phyloP scores from a whole-genome alignment of 2,888 invertebrate species.

The Phortica okadai region DNA sequence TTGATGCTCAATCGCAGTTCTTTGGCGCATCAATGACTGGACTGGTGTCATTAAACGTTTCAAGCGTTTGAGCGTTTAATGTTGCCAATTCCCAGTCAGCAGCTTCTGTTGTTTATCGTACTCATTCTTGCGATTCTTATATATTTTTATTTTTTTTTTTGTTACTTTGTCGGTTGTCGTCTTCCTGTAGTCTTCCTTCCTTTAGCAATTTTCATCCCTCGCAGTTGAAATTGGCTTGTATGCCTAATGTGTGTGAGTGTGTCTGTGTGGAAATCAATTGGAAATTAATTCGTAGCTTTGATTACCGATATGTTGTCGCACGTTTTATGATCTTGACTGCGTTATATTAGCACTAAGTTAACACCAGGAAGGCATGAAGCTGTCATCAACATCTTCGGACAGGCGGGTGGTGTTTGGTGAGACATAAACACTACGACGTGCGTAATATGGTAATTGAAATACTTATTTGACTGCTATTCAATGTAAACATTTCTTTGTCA shows the following conservation, averaged over 20 bases:
- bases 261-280: slow-evolving; percentile 66
- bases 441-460: slow-evolving; percentile 65
- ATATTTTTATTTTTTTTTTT: slow-evolving; percentile 10
- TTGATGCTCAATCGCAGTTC: slow-evolving; percentile 29
- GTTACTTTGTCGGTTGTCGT: slow-evolving; percentile 46
- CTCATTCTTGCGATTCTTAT: not conserved
- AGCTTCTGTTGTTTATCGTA: slow-evolving; percentile 28
- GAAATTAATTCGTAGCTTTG: slow-evolving; percentile 71
- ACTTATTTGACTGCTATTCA: slow-evolving; percentile 58
- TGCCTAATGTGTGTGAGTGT: slow-evolving; percentile 49
- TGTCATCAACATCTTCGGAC: not conserved
- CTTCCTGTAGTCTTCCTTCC: slow-evolving; percentile 68
- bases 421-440: slow-evolving; percentile 48
- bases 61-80: slow-evolving; percentile 62
- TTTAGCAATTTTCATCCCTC: slow-evolving; percentile 22
- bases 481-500: not conserved
- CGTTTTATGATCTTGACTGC: slow-evolving; percentile 70
- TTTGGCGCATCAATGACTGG: slow-evolving; percentile 68
- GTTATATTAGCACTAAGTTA: slow-evolving; percentile 23
- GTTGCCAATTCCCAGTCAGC: slow-evolving; percentile 40
- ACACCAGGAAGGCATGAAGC: slow-evolving; percentile 13
- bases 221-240: not conserved
- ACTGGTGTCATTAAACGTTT: slow-evolving; percentile 68
- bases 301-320: slow-evolving; percentile 68
- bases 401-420: slow-evolving; percentile 28